A percentile compares a stretch with the other conserved stretches of the same genome.
Evolutionary conservation across 1,140 invertebrate genomes (phyloP).

Genomic region (Archegozetes longisetosus): DNA sequence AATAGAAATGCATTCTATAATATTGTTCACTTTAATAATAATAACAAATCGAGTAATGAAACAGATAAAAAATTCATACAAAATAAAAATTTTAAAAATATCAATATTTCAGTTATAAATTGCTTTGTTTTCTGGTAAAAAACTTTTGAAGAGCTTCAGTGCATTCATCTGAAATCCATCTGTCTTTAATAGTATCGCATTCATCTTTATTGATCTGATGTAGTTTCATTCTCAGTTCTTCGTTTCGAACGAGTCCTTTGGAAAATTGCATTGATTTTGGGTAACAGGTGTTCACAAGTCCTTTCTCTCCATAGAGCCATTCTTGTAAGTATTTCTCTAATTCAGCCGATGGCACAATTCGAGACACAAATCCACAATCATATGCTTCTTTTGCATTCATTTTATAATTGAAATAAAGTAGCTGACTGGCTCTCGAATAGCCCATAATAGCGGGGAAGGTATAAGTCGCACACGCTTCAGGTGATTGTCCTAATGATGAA

Average conservation of each 20-base stretch:
- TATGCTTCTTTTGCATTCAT: slow-evolving; percentile 55
- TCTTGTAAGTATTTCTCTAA: slow-evolving; percentile 29
- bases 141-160: slow-evolving; percentile 37
- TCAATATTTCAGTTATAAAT: not conserved
- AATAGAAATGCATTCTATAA: too few relatives aligned
- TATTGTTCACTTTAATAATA: too few relatives aligned
- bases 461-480: slow-evolving; percentile 68
- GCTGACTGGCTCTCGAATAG: slow-evolving; percentile 46
- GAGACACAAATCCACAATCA: slow-evolving; percentile 48
- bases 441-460: slow-evolving; percentile 68
- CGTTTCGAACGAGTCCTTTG: slow-evolving; percentile 15
- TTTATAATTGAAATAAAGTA: slow-evolving; percentile 61
- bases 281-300: slow-evolving; percentile 13
- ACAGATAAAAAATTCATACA: too few relatives aligned
- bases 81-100: too few relatives aligned
- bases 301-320: slow-evolving; percentile 10
- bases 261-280: slow-evolving; percentile 6
- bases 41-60: too few relatives aligned
- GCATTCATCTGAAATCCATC: slow-evolving; percentile 45
- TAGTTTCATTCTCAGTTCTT: slow-evolving; percentile 25
- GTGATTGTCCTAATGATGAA: slow-evolving; percentile 51
- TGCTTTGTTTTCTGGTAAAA: slow-evolving; percentile 22
- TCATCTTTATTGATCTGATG: slow-evolving; percentile 38
- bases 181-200: slow-evolving; percentile 36
- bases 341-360: slow-evolving; percentile 41